Evolutionary conservation across 2,797 vertebrate species (phyloP), one percentile per base, ranked within the genome.

Genomic region (Rhyacichthys aspro): DNA sequence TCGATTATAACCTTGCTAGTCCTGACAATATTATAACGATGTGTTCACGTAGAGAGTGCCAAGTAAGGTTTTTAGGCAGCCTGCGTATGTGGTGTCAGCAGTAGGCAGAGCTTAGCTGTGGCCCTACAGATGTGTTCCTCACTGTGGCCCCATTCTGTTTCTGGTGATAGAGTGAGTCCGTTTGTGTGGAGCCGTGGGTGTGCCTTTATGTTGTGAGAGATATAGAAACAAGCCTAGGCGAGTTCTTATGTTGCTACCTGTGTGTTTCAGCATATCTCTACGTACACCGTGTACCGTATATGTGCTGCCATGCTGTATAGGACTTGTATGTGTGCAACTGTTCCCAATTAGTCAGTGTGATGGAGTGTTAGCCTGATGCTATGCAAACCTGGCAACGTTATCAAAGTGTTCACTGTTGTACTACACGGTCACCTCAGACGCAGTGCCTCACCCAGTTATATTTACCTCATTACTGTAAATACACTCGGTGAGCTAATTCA

Each of bases 311-410:
- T 48, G 38, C 43, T 48, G 46, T 55, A 17, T 55, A 46, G 54
- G 37, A 44, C 15, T 16, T 42, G 34, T 52, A 66, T 48, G 32
- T 48, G 36, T 50, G 39, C 19, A 12, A 7, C 43, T 11, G 38
- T 49, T 33, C 72, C 75, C 70, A 78, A 76, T 84, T 72, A 83
- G 67, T 85, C 84, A 84, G n/a, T 64, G 56, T 78, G 76, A 87
- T 79, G 55, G 63, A 82, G 59, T 62, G 67, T 38, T 53, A 70
- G 63, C 47, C 63, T 9, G 17, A 56, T 15, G 48, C 64, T 62
- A 69, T 58, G 60, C 70, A 68, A 76, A 23, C 39, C 7, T 44
- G 33, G 64, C 75, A 76, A 76, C 43, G 63, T 77, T 67, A 73
- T 73, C 68, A 70, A 54, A 63, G 68, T 72, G 74, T 55, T 74